Base-by-base conservation (phyloP, 2,888 invertebrate species). In the Leptopterna dolabrata region DNA sequence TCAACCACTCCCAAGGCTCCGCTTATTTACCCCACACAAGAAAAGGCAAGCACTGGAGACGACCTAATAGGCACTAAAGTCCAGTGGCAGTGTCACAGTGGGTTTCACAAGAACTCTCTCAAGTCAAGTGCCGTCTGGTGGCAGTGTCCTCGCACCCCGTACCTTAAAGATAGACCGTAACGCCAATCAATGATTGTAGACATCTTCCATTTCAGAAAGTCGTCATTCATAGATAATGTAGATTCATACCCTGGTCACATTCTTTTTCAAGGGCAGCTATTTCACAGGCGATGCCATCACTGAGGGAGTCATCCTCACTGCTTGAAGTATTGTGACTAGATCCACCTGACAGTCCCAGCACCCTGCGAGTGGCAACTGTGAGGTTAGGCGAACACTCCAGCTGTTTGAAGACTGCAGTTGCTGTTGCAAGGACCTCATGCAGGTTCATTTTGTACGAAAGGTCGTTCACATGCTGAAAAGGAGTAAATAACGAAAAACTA, bases 381-480 rank as follows among this genome's bases (percentile, higher is more conserved):
- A 97, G 92, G 90, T 94, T 94, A 0, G 95, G 94, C 0, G 92
- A 92, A 16, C 94, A 94, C 90, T 95, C 94, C 0, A 99, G 93
- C 92, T 99, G 99, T 90, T 96, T 94, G 92, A 95, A 98, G 90
- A 99, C 98, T 11, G 96, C 97, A 92, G 99, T 99, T 0, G 99
- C 98, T 88, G 95, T 95, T 90, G 95, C 95, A 30, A 99, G 92
- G 80, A 96, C 96, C 89, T 95, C 94, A 88, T 96, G 95, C 11
- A 99, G 93, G 91, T 98, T 95, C 80, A 99, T 95, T 89, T 95
- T 95, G 92, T 96, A 95, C 14, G 97, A 96, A 89, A 99, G 93
- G 91, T 99, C 99, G 92, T 99, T 99, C 89, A 99, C 96, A 91
- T 99, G 98, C 97, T 98, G 92, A 13, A 93, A 94, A 90, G 27